A percentile compares a stretch with the other conserved stretches of the same genome.
Conservation (phyloP, 2,888 invertebrate species). For the Chymomyza procnemis region DNA sequence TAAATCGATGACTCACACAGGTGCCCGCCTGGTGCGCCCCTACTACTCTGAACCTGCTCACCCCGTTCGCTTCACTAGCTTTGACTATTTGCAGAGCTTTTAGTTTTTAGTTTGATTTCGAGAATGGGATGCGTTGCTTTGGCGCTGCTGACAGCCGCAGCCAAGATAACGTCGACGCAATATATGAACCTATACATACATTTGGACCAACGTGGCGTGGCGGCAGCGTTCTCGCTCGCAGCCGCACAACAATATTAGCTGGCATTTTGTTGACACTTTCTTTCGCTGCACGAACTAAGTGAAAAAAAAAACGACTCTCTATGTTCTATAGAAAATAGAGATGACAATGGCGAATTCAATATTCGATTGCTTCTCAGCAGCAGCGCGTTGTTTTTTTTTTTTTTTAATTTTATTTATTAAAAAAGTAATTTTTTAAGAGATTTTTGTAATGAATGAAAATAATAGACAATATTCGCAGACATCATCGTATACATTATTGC, state of each 20-base stretch:
- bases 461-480: no score
- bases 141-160: background rate
- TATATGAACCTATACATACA: background rate
- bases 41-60: background rate
- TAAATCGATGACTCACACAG: constrained; percentile 53
- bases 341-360: no score
- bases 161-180: background rate
- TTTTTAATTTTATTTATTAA: no score
- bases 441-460: no score
- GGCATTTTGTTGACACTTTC: constrained; percentile 7
- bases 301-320: no score
- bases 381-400: no score
- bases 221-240: constrained; percentile 16
- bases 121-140: background rate
- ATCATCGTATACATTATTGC: no score
- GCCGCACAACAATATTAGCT: background rate
- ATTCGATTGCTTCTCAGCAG: no score
- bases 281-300: constrained; percentile 2
- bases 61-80: background rate
- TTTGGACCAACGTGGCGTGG: constrained; percentile 48
- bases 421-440: no score
- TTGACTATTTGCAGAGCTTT: background rate
- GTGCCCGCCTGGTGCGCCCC: constrained; percentile 36
- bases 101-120: background rate
- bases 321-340: no score